phyloP scores from a whole-genome alignment of 2,113 vertebrate genomes.

The Vireo altiloquus region DNA sequence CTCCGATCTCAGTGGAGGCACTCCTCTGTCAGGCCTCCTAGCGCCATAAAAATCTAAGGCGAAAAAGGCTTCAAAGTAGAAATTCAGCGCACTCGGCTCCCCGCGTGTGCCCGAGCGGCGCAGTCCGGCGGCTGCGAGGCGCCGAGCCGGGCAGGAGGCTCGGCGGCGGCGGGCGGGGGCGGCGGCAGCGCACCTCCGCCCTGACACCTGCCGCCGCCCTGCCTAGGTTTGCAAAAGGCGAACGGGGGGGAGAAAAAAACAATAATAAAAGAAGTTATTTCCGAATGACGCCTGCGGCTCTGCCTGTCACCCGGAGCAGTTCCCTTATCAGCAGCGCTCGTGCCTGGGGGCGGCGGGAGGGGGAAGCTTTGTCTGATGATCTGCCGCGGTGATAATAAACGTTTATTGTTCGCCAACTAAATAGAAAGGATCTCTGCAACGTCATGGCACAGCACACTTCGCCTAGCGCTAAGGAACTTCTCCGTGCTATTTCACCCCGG shows the following conservation, averaged over 20 bases:
- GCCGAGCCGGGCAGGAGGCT: constrained; percentile 18
- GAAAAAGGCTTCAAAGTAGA: constrained; percentile 32
- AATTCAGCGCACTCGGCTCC: constrained; percentile 12
- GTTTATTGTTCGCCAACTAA: constrained; percentile 70
- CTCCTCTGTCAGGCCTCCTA: constrained; percentile 52
- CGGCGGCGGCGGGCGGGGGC: constrained; percentile 7
- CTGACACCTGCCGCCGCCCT: constrained; percentile 15
- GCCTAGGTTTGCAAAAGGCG: not conserved
- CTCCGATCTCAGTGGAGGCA: constrained; percentile 53
- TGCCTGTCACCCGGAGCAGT: constrained; percentile 29
- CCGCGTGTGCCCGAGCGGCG: not conserved
- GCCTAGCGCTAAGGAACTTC: constrained; percentile 67
- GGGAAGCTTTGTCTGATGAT: constrained; percentile 77
- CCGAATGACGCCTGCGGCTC: constrained; percentile 54
- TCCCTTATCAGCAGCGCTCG: constrained; percentile 64
- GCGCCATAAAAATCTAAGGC: not conserved
- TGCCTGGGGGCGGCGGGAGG: constrained; percentile 47
- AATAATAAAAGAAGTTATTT: constrained; percentile 50
- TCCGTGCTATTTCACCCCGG: constrained; percentile 46
- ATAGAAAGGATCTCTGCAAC: constrained; percentile 67
- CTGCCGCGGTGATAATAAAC: constrained; percentile 68
- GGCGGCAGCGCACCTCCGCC: constrained; percentile 18
- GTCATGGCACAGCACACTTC: constrained; percentile 59
- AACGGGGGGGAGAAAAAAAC: not conserved
- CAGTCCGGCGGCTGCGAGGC: not conserved